phyloP scores from a whole-genome alignment of 37 sponge, comb jelly and placozoan species.

The Halichondria panicea region DNA sequence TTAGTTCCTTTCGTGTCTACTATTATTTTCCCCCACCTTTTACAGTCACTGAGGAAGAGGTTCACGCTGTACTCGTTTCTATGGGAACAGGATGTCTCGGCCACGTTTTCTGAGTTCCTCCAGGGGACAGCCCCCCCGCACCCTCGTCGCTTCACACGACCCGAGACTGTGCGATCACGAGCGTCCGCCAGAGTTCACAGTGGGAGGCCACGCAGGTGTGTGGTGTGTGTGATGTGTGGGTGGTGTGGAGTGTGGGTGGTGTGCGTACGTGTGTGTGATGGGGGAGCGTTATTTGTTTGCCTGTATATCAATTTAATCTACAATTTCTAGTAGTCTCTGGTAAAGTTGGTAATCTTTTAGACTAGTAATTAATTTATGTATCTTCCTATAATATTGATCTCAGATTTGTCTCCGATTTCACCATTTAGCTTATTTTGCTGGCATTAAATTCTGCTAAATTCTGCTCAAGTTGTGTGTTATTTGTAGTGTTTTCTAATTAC shows the following conservation, averaged over 20 bases:
- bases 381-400: too few species aligned
- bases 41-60: conserved; percentile 54
- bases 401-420: too few species aligned
- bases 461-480: too few species aligned
- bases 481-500: too few species aligned
- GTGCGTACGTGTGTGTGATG: neutral
- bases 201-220: conserved; percentile 42
- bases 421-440: too few species aligned
- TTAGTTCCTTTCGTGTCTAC: too few species aligned
- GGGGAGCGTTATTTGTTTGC: neutral
- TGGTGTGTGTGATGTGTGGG: too few species aligned
- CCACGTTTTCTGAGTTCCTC: conserved; percentile 69
- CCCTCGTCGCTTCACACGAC: conserved; percentile 46
- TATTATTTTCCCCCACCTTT: neutral
- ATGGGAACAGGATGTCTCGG: conserved; percentile 78
- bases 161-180: conserved; percentile 64
- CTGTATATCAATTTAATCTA: neutral
- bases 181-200: conserved; percentile 42
- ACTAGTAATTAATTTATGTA: too few species aligned
- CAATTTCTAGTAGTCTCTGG: too few species aligned
- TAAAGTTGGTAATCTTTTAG: too few species aligned
- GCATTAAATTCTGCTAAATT: too few species aligned
- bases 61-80: conserved; percentile 69
- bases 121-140: conserved; percentile 50
- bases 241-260: too few species aligned